Evolutionary conservation across 2,888 invertebrate genomes (phyloP), one percentile per base, ranked within the genome.

Genomic region (Steinernema scapterisci): DNA sequence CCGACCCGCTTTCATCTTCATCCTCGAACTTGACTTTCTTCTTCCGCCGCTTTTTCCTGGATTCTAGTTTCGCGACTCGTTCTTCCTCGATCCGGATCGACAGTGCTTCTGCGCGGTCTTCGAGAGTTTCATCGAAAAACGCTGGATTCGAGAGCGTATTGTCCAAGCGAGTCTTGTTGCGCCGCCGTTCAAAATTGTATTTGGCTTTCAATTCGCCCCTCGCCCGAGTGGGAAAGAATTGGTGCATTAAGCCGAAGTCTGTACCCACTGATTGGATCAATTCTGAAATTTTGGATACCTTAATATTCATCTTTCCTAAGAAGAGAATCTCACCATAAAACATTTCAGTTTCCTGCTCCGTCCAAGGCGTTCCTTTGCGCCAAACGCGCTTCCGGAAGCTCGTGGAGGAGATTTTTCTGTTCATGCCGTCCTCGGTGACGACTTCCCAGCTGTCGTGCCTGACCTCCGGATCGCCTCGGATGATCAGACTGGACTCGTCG

Each of bases 401-500:
- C 75, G 83, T 71, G n/a, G 82, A 82, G 7, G 81, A 82, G 11
- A 83, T 77, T 54, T 82, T 81, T 23, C 79, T 78, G 7, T 76
- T 74, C 43, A 81, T 73, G 16, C 82, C 75, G 44, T 84, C 85
- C 81, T 85, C 84, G 52, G 85, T 82, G 19, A 85, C 84, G 5
- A 79, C 82, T 70, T 84, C 85, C 81, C 83, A 82, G 16, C 74
- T 70, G 16, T 80, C 78, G 19, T 78, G 71, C 48, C 80, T 77
- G 1, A 75, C 27, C 27, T 63, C 71, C 7, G 76, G 76, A 46
- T 76, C 78, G 31, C 78, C 78, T 13, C 78, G 71, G 6, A 85
- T 78, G 1, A 83, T 76, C 46, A 85, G 76, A 76, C 82, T 82
- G 38, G 75, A 74, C 46, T 85, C 84, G 54, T 85, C 85, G 21